Evolutionary conservation across 1,140 invertebrate genomes (phyloP).

Genomic region (Heliconius congener): DNA sequence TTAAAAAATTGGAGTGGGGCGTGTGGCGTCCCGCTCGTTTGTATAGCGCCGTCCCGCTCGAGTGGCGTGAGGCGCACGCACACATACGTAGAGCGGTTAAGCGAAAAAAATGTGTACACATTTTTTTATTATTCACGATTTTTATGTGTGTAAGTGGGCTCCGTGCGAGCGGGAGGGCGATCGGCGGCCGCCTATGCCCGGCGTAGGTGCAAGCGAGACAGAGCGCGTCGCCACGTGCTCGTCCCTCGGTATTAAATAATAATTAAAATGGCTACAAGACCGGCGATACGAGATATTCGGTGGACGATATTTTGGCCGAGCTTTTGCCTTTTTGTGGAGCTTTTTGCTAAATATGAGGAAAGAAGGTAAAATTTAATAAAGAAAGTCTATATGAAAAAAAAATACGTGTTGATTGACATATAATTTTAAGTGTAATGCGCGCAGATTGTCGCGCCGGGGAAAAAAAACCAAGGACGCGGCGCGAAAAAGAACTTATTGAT

Average conservation of each 20-base stretch:
- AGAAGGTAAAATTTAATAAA: constrained; percentile 54
- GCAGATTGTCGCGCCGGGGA: constrained; percentile 76
- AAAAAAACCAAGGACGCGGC: constrained; percentile 77
- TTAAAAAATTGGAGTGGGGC: constrained; percentile 80
- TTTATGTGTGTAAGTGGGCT: constrained; percentile 81
- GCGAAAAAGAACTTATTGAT: constrained; percentile 81
- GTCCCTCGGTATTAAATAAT: constrained; percentile 80
- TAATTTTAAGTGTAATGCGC: constrained; percentile 73
- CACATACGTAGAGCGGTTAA: constrained; percentile 68
- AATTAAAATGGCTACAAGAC: constrained; percentile 81
- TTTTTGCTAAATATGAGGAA: constrained; percentile 70
- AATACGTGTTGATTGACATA: constrained; percentile 70
- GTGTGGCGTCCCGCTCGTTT: constrained; percentile 46
- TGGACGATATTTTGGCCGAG: constrained; percentile 78
- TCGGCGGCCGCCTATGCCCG: constrained; percentile 39
- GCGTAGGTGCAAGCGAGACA: constrained; percentile 52
- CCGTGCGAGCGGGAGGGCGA: constrained; percentile 61
- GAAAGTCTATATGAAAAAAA: constrained; percentile 44
- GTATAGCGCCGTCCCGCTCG: constrained; percentile 64
- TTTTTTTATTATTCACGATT: constrained; percentile 82
- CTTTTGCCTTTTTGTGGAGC: constrained; percentile 71
- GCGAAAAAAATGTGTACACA: constrained; percentile 81
- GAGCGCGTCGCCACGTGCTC: constrained; percentile 75
- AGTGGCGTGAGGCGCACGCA: constrained; percentile 73
- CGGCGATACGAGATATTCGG: constrained; percentile 75